These are phyloP conservation scores for Panzeria rudis DNA, from an alignment of 2,888 invertebrate genomes.

Conservation along the genomic window DNA sequence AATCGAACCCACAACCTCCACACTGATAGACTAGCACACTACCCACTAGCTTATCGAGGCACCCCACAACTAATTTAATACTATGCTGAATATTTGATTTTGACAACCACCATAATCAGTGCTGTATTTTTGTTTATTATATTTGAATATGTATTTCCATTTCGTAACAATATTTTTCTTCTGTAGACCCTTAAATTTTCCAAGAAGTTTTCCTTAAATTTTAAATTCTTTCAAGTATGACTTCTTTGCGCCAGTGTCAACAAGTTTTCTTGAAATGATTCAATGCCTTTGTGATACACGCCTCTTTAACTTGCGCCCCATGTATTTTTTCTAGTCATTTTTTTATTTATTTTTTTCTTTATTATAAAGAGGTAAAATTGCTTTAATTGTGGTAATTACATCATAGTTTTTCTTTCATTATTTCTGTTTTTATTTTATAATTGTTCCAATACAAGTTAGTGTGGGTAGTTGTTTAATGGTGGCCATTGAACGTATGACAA, in stretches of 20 bases:
- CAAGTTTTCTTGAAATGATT: constrained; percentile 33
- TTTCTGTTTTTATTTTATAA: constrained; percentile 44
- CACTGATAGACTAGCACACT: no score
- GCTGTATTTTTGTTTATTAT: no score
- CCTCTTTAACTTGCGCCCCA: constrained; percentile 54
- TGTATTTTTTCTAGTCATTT: constrained; percentile 16
- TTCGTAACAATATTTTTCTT: no score
- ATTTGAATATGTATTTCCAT: no score
- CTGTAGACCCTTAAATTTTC: no score
- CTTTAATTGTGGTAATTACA: constrained; percentile 71
- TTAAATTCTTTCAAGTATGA: no score
- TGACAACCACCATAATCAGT: no score
- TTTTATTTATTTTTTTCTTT: constrained; percentile 6
- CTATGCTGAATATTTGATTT: no score
- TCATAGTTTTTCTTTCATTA: constrained; percentile 54
- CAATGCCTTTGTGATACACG: constrained; percentile 62
- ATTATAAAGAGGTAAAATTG: constrained; percentile 64
- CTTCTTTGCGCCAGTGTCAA: constrained; percentile 20
- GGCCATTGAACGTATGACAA: constrained; percentile 55
- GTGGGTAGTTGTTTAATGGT: constrained; percentile 50
- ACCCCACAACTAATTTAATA: no score
- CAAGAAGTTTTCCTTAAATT: no score
- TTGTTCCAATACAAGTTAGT: constrained; percentile 42
- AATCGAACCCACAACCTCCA: no score
- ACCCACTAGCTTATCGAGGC: no score